A percentile compares a stretch with the other conserved stretches of the same genome.
Evolutionary conservation across 2,113 vertebrate genomes (phyloP).

Genomic region (Pseudois nayaur): DNA sequence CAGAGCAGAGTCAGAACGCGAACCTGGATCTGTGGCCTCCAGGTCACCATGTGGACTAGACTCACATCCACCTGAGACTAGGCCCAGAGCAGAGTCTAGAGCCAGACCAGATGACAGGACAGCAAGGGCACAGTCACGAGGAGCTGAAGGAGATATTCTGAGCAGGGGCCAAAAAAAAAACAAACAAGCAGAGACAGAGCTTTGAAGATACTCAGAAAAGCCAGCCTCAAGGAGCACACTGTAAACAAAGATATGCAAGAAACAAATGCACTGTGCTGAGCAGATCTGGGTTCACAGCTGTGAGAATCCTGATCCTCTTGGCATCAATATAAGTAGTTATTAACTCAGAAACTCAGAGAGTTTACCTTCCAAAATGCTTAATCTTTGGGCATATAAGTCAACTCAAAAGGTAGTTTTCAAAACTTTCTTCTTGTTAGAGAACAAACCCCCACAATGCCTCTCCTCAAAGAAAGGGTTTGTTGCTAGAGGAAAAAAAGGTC

Average conservation of each 20-base stretch:
- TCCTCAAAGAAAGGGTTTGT: not conserved
- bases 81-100: too few species aligned
- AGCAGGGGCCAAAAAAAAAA: not conserved
- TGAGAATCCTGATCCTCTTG: not conserved
- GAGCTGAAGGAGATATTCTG: not conserved
- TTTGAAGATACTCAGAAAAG: not conserved
- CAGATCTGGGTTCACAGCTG: accelerated
- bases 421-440: not conserved
- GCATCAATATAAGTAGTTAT: not conserved
- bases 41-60: not conserved
- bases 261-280: not conserved
- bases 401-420: not conserved
- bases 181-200: not conserved
- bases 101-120: not conserved
- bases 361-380: not conserved
- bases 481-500: not conserved
- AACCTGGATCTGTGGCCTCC: not conserved
- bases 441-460: not conserved
- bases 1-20: too few species aligned
- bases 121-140: not conserved
- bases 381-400: not conserved
- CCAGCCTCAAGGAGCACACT: not conserved
- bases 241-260: not conserved
- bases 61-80: too few species aligned
- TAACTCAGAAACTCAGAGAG: not conserved